phyloP scores from a whole-genome alignment of 1,140 invertebrate species.

The Drosophila navojoa region DNA sequence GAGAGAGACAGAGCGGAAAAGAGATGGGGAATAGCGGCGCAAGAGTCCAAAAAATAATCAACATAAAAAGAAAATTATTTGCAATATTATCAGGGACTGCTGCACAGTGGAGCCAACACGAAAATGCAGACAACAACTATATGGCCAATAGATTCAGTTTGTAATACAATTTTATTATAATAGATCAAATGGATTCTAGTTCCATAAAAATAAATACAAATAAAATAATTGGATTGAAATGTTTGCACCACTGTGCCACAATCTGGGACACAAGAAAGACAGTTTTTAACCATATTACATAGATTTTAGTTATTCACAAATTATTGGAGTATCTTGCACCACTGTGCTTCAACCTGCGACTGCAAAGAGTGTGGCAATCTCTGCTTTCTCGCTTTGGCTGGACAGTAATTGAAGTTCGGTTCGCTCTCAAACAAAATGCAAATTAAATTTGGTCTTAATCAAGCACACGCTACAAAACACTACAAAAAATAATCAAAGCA shows the following conservation, averaged over 20 bases:
- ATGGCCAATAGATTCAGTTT: too few relatives aligned
- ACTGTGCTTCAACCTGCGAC: slow-evolving; percentile 34
- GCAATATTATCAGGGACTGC: slow-evolving; percentile 73
- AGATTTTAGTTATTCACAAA: background rate
- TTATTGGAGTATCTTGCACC: slow-evolving; percentile 7
- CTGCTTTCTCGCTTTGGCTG: slow-evolving; percentile 34
- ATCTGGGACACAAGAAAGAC: too few relatives aligned
- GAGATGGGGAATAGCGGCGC: slow-evolving; percentile 9
- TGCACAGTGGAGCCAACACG: slow-evolving; percentile 23
- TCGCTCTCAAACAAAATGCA: slow-evolving; percentile 57
- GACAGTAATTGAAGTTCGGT: slow-evolving; percentile 64
- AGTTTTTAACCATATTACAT: too few relatives aligned
- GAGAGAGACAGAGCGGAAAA: too few relatives aligned
- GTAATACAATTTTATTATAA: too few relatives aligned
- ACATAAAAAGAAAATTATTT: slow-evolving; percentile 82
- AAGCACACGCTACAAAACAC: slow-evolving; percentile 40
- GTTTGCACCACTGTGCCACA: too few relatives aligned
- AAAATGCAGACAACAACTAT: too few relatives aligned
- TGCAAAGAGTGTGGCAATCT: slow-evolving; percentile 28
- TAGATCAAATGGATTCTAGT: too few relatives aligned
- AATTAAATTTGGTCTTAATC: slow-evolving; percentile 80
- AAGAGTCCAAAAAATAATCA: slow-evolving; percentile 70
- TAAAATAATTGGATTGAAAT: too few relatives aligned
- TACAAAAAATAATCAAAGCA: background rate
- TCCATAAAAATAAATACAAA: too few relatives aligned